Evolutionary conservation across 1,140 invertebrate species (phyloP), one percentile per base, ranked within the genome.

Genomic region (Hydropsyche tenuis): DNA sequence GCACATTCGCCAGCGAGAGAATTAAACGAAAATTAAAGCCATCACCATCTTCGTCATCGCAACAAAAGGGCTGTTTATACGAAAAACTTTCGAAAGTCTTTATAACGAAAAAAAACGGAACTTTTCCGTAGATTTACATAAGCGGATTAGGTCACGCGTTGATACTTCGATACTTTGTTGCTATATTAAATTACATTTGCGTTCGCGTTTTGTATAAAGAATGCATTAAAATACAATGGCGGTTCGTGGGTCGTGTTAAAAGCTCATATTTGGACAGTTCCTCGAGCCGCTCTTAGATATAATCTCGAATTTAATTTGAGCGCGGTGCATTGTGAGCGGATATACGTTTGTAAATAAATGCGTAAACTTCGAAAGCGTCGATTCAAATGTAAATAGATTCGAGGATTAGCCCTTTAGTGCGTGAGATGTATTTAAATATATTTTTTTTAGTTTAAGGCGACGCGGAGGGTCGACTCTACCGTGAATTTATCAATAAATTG

Each of bases 11-110:
- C n/a, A n/a, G n/a, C 27, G 14, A 43, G 56, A 62, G 9, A 37
- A 37, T 37, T 37, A 37, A 37, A 53, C 48, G 20, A 37, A 27
- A 69, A 69, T 69, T 69, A 69, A 46, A 51, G 45, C 66, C n/a
- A n/a, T 23, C 66, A 16, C 12, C 30, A 43, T 66, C 63, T 18
- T 66, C 63, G 43, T 37, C 12, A 20, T 66, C 63, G 3, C 30
- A 48, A 46, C 45, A 46, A 46, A n/a, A 46, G 12, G 11, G 16
- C 45, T 12, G 30, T 37, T 37, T 4, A 37, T 37, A 37, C 30
- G 30, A 6, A 48, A 43, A 48, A n/a, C 23, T 56, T 14, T 60
- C 56, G 56, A 25, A 37, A 37, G 9, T 37, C 9, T 3, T 4
- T 37, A 37, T 37, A 37, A 37, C 56, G 56, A 60, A 53, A 18